phyloP scores from a whole-genome alignment of 1,140 invertebrate genomes.

The Diprion similis region DNA sequence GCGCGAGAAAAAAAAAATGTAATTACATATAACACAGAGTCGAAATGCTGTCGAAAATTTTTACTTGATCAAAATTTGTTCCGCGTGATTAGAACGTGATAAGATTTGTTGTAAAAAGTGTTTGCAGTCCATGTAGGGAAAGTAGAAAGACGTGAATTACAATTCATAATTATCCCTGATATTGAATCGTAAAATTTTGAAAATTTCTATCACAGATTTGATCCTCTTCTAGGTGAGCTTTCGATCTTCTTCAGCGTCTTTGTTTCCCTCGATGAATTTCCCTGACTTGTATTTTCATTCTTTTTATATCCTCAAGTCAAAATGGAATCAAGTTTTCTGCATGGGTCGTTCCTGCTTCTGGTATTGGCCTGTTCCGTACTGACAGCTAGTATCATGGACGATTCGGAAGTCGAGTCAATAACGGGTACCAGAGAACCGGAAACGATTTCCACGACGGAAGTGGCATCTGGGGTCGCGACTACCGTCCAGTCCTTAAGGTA shows the following conservation, averaged over 20 bases:
- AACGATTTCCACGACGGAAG: constrained; percentile 31
- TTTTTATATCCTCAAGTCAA: background rate
- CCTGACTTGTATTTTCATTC: background rate
- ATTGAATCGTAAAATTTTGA: background rate
- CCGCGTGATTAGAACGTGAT: too few species aligned
- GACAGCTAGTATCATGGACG: background rate
- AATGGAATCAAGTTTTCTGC: constrained; percentile 5
- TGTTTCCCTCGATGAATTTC: background rate
- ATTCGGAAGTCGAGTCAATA: background rate
- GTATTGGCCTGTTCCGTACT: background rate
- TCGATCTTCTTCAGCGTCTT: background rate
- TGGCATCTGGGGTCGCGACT: constrained; percentile 33
- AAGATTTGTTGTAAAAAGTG: too few species aligned
- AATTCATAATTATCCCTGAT: background rate
- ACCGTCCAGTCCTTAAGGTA: constrained; percentile 28
- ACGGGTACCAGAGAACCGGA: constrained; percentile 18
- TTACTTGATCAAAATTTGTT: too few species aligned
- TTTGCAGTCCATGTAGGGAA: too few species aligned
- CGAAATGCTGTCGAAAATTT: too few species aligned
- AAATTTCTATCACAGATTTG: background rate
- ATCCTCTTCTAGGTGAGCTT: background rate
- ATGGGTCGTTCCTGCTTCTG: background rate
- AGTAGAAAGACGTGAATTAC: too few species aligned
- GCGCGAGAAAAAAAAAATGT: too few species aligned
- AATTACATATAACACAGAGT: too few species aligned